Conservation (phyloP, 2,888 invertebrate genomes). For the Leistus spinibarbis region DNA sequence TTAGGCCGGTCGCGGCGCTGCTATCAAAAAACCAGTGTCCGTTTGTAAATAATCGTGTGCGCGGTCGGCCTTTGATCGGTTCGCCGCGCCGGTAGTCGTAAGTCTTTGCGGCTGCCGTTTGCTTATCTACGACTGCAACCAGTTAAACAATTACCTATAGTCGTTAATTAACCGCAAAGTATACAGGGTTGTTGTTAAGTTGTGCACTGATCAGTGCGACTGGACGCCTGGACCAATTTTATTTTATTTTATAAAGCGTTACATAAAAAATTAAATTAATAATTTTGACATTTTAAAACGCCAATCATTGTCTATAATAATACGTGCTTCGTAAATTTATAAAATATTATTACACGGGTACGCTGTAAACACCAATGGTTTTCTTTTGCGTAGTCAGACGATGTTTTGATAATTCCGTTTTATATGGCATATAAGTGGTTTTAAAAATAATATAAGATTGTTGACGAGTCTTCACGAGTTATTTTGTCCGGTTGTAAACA, state of each 20-base stretch:
- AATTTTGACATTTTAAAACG: too few relatives aligned
- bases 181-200: not conserved
- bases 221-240: not conserved
- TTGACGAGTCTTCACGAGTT: too few relatives aligned
- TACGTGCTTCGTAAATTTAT: too few relatives aligned
- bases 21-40: constrained; percentile 31
- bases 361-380: too few relatives aligned
- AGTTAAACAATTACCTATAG: constrained; percentile 34
- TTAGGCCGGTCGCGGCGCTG: constrained; percentile 19
- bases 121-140: constrained; percentile 29
- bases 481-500: too few relatives aligned
- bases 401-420: too few relatives aligned
- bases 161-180: constrained; percentile 29
- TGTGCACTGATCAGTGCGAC: not conserved
- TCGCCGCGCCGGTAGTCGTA: constrained; percentile 20
- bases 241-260: not conserved
- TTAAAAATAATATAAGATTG: too few relatives aligned
- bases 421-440: too few relatives aligned
- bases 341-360: too few relatives aligned
- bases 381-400: too few relatives aligned
- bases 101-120: not conserved
- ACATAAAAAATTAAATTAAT: too few relatives aligned
- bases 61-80: constrained; percentile 10
- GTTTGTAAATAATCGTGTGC: constrained; percentile 25
- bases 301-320: too few relatives aligned